These are phyloP conservation scores for Diaphora mendica DNA, from an alignment of 2,888 invertebrate species.

Conservation along the genomic window DNA sequence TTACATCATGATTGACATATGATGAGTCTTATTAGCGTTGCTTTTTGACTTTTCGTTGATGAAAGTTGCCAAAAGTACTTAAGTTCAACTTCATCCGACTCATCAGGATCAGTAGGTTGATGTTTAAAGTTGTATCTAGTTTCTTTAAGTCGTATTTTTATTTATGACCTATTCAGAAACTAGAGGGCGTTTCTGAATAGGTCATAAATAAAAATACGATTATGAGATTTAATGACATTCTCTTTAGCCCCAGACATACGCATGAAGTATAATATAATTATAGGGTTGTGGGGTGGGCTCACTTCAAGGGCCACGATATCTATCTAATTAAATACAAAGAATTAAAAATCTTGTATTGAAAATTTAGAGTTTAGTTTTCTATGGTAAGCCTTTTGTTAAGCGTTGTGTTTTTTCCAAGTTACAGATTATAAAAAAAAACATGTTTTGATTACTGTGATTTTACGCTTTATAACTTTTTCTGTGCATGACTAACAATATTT, in stretches of 20 bases:
- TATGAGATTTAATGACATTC: not conserved
- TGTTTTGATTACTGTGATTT: too few relatives aligned
- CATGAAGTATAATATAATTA: not conserved
- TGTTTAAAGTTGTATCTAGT: not conserved
- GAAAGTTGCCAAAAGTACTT: not conserved
- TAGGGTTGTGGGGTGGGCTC: not conserved
- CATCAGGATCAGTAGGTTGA: not conserved
- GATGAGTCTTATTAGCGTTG: not conserved
- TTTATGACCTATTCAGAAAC: too few relatives aligned
- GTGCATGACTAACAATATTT: conserved; percentile 22
- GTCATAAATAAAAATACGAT: too few relatives aligned
- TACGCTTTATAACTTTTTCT: not conserved
- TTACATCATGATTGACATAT: too few relatives aligned
- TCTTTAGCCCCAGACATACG: not conserved
- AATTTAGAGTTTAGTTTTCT: not conserved
- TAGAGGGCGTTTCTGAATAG: too few relatives aligned
- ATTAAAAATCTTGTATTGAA: not conserved
- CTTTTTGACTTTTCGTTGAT: not conserved
- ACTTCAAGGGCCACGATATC: not conserved
- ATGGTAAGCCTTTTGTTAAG: too few relatives aligned
- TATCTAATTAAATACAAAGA: not conserved
- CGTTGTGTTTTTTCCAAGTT: not conserved
- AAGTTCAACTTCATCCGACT: not conserved
- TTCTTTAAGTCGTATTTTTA: too few relatives aligned
- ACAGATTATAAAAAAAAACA: not conserved